Evolutionary conservation across 1,140 invertebrate genomes (phyloP).

Genomic region (Coptotermes formosanus): DNA sequence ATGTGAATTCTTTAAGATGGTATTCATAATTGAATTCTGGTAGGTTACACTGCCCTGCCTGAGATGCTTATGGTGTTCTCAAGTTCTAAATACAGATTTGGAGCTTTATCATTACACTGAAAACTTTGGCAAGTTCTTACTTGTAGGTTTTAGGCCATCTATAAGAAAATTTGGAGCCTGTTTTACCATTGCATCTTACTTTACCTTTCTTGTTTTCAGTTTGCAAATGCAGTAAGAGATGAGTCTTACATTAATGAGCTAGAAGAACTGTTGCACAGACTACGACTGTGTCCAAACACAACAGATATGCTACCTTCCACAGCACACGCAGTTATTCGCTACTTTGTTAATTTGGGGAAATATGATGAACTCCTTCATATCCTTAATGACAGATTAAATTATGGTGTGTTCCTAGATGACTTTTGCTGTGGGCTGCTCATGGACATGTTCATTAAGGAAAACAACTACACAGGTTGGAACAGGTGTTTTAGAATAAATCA

Average conservation of each 20-base stretch:
- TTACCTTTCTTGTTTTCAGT: slow-evolving; percentile 42
- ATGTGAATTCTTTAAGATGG: too few relatives aligned
- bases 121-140: not conserved
- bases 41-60: too few relatives aligned
- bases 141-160: not conserved
- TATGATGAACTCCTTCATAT: slow-evolving; percentile 65
- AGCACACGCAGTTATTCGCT: slow-evolving; percentile 72
- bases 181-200: not conserved
- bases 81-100: not conserved
- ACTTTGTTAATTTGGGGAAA: slow-evolving; percentile 59
- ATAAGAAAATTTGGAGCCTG: not conserved
- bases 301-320: slow-evolving; percentile 73
- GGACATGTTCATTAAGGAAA: slow-evolving; percentile 69
- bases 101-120: too few relatives aligned
- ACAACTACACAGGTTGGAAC: slow-evolving; percentile 55
- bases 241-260: slow-evolving; percentile 60
- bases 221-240: slow-evolving; percentile 60
- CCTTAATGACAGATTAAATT: slow-evolving; percentile 78
- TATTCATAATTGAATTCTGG: too few relatives aligned
- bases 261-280: slow-evolving; percentile 64
- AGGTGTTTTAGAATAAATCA: too few relatives aligned
- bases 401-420: slow-evolving; percentile 85
- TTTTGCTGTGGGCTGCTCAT: slow-evolving; percentile 78
- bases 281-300: slow-evolving; percentile 68
- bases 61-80: not conserved